Base-by-base conservation (phyloP, 2,797 vertebrate genomes). In the Coilia nasus region DNA sequence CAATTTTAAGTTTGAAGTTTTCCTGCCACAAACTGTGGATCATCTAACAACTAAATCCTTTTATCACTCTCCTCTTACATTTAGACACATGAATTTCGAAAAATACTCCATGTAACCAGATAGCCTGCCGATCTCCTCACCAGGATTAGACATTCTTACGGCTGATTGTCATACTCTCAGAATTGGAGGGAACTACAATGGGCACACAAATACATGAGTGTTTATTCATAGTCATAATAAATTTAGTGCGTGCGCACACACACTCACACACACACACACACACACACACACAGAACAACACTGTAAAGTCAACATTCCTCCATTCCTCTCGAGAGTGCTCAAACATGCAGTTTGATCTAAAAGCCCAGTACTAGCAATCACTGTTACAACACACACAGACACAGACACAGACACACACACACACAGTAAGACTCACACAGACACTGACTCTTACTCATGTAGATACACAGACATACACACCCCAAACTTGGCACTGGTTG, bases 271-370 rank as follows among this genome's bases (percentile, higher is more conserved):
- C 46, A 54, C 35, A 46, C 19, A 84, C 60, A 56, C 80, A 67
- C 81, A 62, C 59, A 80, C 7, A 47, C 50, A 6, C 12, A 3
- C n/a, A 50, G 28, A 57, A 57, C 50, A 67, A 89, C 82, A 25
- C 23, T 28, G 23, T 64, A 64, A 88, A 44, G 87, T 89, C 90
- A 91, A 87, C 83, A 90, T 81, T 78, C 85, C 86, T 85, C 35
- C 83, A 90, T 81, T 78, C 85, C 86, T 85, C 35, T 56, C 88
- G 82, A 86, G 87, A 87, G 92, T 90, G 85, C 87, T 88, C 80
- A 87, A 90, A 85, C 89, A 86, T 88, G 87, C 78, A 41, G 28
- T 15, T 88, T 88, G 85, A 82, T 60, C 88, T 88, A 84, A 89
- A 89, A 81, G 78, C 78, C 35, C 19, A 25, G 28, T 64, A 28